Percentiles rank a stretch among this genome's conserved stretches.
Evolutionary conservation across 2,113 vertebrate species (phyloP).

Genomic region (Mungos mungo): DNA sequence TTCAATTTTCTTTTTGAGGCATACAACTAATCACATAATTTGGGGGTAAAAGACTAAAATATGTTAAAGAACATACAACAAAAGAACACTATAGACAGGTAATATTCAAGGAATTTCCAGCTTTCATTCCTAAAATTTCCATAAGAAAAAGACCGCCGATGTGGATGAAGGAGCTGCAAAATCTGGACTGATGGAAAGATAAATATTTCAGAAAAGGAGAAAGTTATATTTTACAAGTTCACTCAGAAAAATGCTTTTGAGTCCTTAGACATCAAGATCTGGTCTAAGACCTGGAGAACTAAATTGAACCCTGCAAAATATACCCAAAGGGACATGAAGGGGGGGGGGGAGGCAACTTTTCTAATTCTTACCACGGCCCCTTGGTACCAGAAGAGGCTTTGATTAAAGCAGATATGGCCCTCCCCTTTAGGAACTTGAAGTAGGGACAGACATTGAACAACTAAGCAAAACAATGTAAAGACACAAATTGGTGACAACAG

Average conservation of each 20-base stretch:
- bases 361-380: not conserved
- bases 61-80: not conserved
- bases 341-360: not conserved
- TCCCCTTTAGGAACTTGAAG: not conserved
- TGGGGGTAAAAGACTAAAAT: not conserved
- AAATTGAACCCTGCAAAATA: not conserved
- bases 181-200: not conserved
- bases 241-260: not conserved
- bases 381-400: not conserved
- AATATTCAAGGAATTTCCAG: not conserved
- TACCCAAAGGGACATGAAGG: not conserved
- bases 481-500: not conserved
- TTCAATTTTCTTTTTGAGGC: not conserved
- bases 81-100: not conserved
- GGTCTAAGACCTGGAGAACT: not conserved
- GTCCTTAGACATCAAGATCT: not conserved
- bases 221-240: not conserved
- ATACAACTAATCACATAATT: slow-evolving; percentile 10
- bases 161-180: not conserved
- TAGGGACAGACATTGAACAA: not conserved
- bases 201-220: not conserved
- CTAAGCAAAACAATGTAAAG: not conserved
- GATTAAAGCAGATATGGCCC: not conserved
- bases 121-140: not conserved
- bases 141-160: not conserved